These are phyloP conservation scores for Xanthorhoe spadicearia DNA, from an alignment of 2,888 invertebrate genomes.

Conservation along the genomic window DNA sequence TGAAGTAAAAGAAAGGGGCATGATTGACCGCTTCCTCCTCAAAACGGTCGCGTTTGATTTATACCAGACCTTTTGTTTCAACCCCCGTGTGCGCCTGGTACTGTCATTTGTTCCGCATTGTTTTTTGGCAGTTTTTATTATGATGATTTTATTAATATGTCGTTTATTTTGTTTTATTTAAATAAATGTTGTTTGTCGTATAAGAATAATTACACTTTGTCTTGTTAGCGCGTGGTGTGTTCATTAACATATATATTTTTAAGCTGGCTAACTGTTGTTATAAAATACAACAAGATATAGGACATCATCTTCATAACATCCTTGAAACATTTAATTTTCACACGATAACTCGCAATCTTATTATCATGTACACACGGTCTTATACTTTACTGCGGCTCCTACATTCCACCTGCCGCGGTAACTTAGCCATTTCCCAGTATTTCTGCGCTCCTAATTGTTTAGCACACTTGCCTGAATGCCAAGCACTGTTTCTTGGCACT, in stretches of 20 bases:
- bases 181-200: neutral
- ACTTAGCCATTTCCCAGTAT: constrained; percentile 51
- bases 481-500: constrained; percentile 36
- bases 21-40: constrained; percentile 78
- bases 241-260: neutral
- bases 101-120: constrained; percentile 52
- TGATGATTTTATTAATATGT: constrained; percentile 58
- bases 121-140: constrained; percentile 57
- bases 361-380: constrained; percentile 24
- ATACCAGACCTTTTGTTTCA: constrained; percentile 51
- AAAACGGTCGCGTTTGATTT: constrained; percentile 72
- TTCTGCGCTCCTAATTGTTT: constrained; percentile 53
- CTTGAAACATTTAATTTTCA: constrained; percentile 1
- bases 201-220: neutral
- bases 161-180: constrained; percentile 11
- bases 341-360: constrained; percentile 24
- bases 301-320: no score
- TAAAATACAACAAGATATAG: no score
- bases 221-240: neutral
- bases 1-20: constrained; percentile 68
- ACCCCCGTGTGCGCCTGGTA: constrained; percentile 60
- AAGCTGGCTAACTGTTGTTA: no score
- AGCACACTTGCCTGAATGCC: constrained; percentile 44
- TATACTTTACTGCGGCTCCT: constrained; percentile 16
- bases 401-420: constrained; percentile 38